phyloP scores from a whole-genome alignment of 2,113 vertebrate species.

The Spermophilus dauricus region DNA sequence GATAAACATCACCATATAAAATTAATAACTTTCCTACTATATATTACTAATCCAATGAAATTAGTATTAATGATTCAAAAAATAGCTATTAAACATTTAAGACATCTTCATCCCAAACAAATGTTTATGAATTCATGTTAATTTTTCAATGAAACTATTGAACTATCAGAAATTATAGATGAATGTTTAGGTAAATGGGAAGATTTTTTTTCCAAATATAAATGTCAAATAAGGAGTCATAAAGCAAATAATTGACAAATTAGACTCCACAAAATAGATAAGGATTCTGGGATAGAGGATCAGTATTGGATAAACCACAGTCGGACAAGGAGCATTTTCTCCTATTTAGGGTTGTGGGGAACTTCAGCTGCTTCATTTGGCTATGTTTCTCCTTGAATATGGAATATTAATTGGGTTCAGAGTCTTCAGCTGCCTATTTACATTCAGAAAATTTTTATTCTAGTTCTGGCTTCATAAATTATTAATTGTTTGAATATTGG shows the following conservation, averaged over 20 bases:
- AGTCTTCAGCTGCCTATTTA: conserved; percentile 22
- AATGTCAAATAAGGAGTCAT: conserved; percentile 7
- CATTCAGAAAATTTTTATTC: conserved; percentile 42
- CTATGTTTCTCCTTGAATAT: conserved; percentile 30
- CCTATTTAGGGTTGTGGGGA: conserved; percentile 9
- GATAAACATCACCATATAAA: conserved; percentile 12
- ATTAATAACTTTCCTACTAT: neutral
- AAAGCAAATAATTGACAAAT: conserved; percentile 47
- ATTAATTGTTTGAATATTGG: neutral
- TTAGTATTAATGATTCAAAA: neutral
- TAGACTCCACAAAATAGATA: neutral
- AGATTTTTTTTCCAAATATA: conserved; percentile 12
- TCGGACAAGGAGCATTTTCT: neutral
- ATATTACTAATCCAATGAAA: conserved; percentile 27
- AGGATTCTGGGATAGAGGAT: no score
- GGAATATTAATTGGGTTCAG: conserved; percentile 20
- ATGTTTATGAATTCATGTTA: neutral
- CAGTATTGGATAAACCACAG: no score
- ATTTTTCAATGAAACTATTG: conserved; percentile 13
- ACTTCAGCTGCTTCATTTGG: conserved; percentile 62
- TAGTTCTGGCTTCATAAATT: conserved; percentile 38
- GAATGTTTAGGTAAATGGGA: conserved; percentile 26
- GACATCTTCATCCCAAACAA: neutral
- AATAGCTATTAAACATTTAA: conserved; percentile 11
- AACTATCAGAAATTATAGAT: conserved; percentile 40